These are phyloP conservation scores for Petroica traversi DNA, from an alignment of 2,113 vertebrate species.

Conservation along the genomic window DNA sequence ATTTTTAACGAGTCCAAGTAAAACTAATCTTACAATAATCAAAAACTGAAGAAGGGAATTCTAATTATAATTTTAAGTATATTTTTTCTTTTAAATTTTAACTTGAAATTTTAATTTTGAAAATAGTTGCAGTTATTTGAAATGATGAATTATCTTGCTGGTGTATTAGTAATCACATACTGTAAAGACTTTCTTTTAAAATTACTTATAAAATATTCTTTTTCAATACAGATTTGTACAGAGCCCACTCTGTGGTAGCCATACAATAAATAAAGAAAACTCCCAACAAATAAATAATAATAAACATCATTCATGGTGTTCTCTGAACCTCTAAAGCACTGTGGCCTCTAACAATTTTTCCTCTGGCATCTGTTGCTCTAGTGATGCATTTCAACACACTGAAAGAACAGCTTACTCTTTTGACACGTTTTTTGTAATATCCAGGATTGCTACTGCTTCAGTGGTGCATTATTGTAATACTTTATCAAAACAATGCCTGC, in stretches of 20 bases:
- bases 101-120: background rate
- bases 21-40: background rate
- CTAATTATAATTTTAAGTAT: background rate
- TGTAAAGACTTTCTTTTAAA: background rate
- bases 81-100: background rate
- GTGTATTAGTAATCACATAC: background rate
- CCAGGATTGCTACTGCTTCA: background rate
- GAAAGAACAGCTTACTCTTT: slow-evolving; percentile 20
- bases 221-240: background rate
- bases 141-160: background rate
- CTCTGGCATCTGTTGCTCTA: slow-evolving; percentile 26
- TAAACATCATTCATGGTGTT: slow-evolving; percentile 19
- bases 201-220: background rate
- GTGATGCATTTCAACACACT: slow-evolving; percentile 6
- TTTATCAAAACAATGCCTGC: slow-evolving; percentile 43
- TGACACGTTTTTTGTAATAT: background rate
- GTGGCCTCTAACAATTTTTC: slow-evolving; percentile 25
- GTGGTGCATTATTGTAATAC: slow-evolving; percentile 34
- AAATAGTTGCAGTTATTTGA: background rate
- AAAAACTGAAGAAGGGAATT: background rate
- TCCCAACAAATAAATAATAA: slow-evolving; percentile 37
- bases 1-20: background rate
- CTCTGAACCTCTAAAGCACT: background rate
- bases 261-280: background rate
- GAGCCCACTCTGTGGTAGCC: background rate